phyloP scores from a whole-genome alignment of 2,888 invertebrate species.

The Cactoblastis cactorum region DNA sequence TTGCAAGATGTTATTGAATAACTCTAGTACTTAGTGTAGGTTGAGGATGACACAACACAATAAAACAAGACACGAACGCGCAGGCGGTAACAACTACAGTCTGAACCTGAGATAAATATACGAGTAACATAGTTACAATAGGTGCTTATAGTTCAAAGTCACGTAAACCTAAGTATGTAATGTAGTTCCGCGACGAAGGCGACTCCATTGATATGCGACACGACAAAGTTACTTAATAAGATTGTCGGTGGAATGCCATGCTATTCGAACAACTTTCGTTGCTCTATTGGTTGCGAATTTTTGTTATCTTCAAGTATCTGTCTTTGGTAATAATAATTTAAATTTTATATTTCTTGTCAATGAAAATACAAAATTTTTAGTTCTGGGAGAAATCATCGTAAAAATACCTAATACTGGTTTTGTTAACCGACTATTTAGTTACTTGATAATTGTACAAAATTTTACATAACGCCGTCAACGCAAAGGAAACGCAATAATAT shows the following conservation, averaged over 20 bases:
- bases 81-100: constrained; percentile 16
- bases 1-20: not conserved
- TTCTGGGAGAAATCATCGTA: too few relatives aligned
- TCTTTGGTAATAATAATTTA: too few relatives aligned
- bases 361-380: too few relatives aligned
- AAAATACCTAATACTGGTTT: too few relatives aligned
- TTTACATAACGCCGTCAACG: too few relatives aligned
- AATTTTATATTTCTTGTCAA: too few relatives aligned
- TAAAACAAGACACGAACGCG: constrained; percentile 18
- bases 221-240: constrained; percentile 22
- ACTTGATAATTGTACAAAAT: not conserved
- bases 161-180: constrained; percentile 33
- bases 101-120: constrained; percentile 17
- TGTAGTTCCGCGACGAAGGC: constrained; percentile 37
- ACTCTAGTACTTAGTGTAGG: constrained; percentile 18
- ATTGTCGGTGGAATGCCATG: constrained; percentile 17
- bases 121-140: constrained; percentile 20
- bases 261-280: constrained; percentile 5
- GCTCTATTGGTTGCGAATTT: not conserved
- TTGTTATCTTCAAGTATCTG: not conserved
- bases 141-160: constrained; percentile 37
- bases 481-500: not conserved
- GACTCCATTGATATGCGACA: constrained; percentile 34
- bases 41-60: constrained; percentile 21
- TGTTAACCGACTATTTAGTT: too few relatives aligned